A percentile compares a stretch with the other conserved stretches of the same genome.
Conservation (phyloP, 2,113 vertebrate genomes). For the Noturus placidus region DNA sequence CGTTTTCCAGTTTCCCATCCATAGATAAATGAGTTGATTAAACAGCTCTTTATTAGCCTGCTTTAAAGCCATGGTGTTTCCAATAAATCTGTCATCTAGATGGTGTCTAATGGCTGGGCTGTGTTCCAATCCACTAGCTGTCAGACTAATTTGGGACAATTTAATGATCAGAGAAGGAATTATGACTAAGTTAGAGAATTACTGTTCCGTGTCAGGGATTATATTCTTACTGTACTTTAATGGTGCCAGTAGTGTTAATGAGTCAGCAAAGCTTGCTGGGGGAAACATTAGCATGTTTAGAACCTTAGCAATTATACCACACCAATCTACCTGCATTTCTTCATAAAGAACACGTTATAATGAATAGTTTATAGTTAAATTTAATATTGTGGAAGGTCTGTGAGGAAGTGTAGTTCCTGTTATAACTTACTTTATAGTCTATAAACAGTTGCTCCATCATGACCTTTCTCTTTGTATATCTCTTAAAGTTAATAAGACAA, state of each 20-base stretch:
- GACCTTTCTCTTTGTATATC: neutral
- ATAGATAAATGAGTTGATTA: neutral
- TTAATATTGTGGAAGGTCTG: neutral
- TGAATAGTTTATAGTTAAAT: neutral
- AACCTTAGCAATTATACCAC: neutral
- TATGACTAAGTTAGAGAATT: conserved; percentile 12
- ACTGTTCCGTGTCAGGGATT: conserved; percentile 10
- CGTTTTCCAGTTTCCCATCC: neutral
- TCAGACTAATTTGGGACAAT: neutral
- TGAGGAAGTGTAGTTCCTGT: neutral
- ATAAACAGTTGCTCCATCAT: neutral
- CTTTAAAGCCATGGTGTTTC: conserved; percentile 5
- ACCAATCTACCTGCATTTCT: neutral
- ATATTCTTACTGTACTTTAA: conserved; percentile 7
- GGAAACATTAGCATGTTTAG: neutral
- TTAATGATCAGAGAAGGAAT: conserved; percentile 18
- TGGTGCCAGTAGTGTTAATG: too few species aligned
- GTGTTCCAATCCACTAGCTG: conserved; percentile 7
- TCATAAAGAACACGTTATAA: neutral
- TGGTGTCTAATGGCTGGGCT: conserved; percentile 13
- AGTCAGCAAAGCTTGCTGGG: neutral
- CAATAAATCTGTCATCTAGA: conserved; percentile 18
- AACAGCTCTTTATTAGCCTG: neutral
- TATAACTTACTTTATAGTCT: neutral
- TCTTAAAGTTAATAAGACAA: too few species aligned